Base-by-base conservation (phyloP, 2,888 invertebrate genomes). In the Acanthosepion pharaonis region DNA sequence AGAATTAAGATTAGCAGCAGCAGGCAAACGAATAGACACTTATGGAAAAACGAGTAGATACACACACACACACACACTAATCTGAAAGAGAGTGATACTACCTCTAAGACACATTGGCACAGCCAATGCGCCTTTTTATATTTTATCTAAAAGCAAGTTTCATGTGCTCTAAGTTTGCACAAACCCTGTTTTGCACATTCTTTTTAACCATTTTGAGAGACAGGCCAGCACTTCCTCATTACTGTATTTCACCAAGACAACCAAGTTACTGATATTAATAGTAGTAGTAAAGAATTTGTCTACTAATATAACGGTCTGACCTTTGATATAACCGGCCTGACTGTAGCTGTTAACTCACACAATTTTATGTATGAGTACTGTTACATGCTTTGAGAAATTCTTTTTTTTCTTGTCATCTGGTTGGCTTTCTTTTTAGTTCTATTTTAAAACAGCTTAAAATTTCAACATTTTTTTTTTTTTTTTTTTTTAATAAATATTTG, bases 251-350 rank as follows among this genome's bases (percentile, higher is more conserved):
- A 78, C 11, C 18, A 78, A 78, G 78, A 78, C 78, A 78, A n/a
- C n/a, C 78, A 33, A 78, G 23, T 33, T 78, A n/a, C n/a, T n/a
- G 78, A 78, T 78, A 78, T 5, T 78, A 78, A 78, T 78, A 78
- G 78, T 78, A n/a, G n/a, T n/a, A 78, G n/a, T 78, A n/a, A 78
- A 78, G 78, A 78, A 78, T 78, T n/a, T 78, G 78, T 78, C 78
- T 78, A n/a, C 78, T 78, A 78, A 78, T 11, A 78, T 78, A n/a
- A 78, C 15, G 15, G n/a, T 78, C 78, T 78, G 78, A 78, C 78
- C 78, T 78, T 78, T 78, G 11, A 78, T 78, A 78, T 78, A 78
- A n/a, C n/a, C n/a, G 78, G n/a, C n/a, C n/a, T 78, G 78, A n/a
- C 33, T 15, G 15, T 78, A 78, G 78, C 15, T 33, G 18, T 78